Conservation (phyloP, 2,888 invertebrate genomes). For the Uloborus plumipes region DNA sequence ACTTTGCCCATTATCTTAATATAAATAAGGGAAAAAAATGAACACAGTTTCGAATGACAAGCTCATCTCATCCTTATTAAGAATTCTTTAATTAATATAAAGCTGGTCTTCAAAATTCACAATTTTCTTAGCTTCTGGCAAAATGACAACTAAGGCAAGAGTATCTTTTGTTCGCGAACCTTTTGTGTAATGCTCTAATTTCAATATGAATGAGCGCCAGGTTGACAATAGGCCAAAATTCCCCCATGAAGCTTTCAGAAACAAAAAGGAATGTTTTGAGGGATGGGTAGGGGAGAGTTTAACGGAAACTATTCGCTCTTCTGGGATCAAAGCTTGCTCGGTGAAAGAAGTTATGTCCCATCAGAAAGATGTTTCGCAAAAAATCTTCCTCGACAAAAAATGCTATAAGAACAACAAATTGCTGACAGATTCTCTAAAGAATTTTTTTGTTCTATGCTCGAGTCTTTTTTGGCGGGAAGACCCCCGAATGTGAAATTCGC, state of each 20-base stretch:
- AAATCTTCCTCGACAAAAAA: constrained; percentile 9
- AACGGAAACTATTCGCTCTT: background rate
- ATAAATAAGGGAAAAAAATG: constrained; percentile 19
- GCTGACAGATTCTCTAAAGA: constrained; percentile 9
- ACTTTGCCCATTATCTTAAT: constrained; percentile 42
- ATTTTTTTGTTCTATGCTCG: no score
- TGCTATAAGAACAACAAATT: constrained; percentile 9
- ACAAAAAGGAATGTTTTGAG: background rate
- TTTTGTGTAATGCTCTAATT: constrained; percentile 40
- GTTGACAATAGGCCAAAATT: constrained; percentile 23
- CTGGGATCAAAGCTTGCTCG: background rate
- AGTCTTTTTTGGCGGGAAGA: no score
- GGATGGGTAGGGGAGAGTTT: no score
- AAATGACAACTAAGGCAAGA: constrained; percentile 51
- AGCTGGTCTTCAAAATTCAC: constrained; percentile 29
- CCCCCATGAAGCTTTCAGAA: constrained; percentile 1
- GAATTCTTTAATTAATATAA: constrained; percentile 56
- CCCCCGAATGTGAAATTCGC: constrained; percentile 21
- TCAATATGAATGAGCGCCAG: constrained; percentile 52
- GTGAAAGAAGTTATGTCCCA: background rate
- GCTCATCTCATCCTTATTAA: constrained; percentile 23
- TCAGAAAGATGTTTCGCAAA: constrained; percentile 1
- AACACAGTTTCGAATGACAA: background rate
- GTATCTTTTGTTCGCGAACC: constrained; percentile 1
- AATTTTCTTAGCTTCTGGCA: constrained; percentile 43